A percentile compares a stretch with the other conserved stretches of the same genome.
Conservation (phyloP, 1,140 invertebrate genomes). For the Ylistrum balloti region DNA sequence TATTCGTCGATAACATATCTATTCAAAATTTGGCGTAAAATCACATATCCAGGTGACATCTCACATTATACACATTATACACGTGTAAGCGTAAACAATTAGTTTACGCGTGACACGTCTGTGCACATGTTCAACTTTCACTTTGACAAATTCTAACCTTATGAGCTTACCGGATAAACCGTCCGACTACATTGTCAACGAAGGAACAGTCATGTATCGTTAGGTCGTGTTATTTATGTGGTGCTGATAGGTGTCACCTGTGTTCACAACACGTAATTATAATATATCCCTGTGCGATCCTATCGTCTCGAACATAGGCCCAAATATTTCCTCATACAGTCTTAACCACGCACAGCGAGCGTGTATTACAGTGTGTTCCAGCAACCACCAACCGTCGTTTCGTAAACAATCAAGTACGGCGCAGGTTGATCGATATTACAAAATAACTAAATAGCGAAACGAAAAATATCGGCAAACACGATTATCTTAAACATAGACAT, state of each 20-base stretch:
- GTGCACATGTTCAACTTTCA: constrained; percentile 25
- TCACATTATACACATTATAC: background rate
- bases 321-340: background rate
- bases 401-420: background rate
- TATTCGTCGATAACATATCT: background rate
- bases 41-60: background rate
- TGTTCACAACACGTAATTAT: background rate
- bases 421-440: background rate
- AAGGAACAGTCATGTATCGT: too few species aligned
- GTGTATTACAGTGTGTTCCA: background rate
- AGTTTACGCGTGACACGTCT: background rate
- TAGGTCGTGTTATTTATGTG: background rate
- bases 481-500: too few species aligned
- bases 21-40: background rate
- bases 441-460: background rate
- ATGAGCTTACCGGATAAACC: too few species aligned
- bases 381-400: background rate
- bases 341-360: too few species aligned
- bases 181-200: too few species aligned
- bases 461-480: too few species aligned
- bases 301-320: background rate
- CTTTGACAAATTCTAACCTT: background rate
- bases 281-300: background rate
- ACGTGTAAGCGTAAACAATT: background rate
- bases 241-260: background rate